A percentile compares a stretch with the other conserved stretches of the same genome.
Evolutionary conservation across 2,888 invertebrate genomes (phyloP).

Genomic region (Clostera curtula): DNA sequence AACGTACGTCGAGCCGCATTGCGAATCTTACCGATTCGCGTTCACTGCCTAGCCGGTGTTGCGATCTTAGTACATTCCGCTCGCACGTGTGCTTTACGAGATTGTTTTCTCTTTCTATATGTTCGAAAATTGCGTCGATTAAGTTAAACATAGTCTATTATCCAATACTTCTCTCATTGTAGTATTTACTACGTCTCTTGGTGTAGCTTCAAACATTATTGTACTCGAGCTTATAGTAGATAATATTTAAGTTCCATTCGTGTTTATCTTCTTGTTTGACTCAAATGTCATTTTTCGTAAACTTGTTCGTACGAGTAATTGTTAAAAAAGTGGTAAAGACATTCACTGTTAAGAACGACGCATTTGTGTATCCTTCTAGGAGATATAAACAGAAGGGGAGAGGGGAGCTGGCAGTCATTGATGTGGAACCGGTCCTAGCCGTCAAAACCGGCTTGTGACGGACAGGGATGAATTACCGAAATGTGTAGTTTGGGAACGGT

Average conservation of each 20-base stretch:
- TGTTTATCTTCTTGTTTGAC: no score
- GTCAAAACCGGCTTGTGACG: constrained; percentile 55
- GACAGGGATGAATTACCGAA: constrained; percentile 65
- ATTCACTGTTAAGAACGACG: constrained; percentile 42
- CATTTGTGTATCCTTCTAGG: constrained; percentile 39
- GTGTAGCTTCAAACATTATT: no score
- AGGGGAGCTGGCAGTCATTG: constrained; percentile 65
- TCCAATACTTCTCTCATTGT: constrained; percentile 2
- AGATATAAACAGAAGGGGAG: constrained; percentile 43
- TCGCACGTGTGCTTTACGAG: constrained; percentile 54
- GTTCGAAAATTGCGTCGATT: constrained; percentile 37
- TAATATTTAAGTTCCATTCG: no score
- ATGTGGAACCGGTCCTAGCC: constrained; percentile 62
- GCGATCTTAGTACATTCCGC: constrained; percentile 60
- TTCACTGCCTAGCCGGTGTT: constrained; percentile 49
- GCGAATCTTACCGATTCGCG: constrained; percentile 62
- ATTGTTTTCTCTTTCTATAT: constrained; percentile 54
- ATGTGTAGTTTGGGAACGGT: constrained; percentile 42
- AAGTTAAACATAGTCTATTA: constrained; percentile 19
- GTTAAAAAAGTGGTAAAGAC: no score
- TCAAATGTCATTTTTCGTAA: no score
- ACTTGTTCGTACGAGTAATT: no score
- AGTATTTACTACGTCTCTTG: no score
- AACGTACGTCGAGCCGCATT: constrained; percentile 64
- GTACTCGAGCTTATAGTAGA: no score